Evolutionary conservation across 1,140 invertebrate species (phyloP), one percentile per base, ranked within the genome.

Genomic region (Nasonia vitripennis): DNA sequence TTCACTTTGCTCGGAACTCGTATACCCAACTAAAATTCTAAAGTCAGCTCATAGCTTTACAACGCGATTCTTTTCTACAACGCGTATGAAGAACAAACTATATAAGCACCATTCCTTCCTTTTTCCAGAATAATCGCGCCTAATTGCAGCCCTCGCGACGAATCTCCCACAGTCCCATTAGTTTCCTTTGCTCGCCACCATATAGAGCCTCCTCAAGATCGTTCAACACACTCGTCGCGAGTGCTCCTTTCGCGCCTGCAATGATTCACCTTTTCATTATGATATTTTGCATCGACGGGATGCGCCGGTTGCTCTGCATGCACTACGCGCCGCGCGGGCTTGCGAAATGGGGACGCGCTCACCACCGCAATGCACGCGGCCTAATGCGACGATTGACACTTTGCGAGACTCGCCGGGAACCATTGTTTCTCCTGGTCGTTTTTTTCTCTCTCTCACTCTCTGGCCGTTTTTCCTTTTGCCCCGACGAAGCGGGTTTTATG

Each of bases 351-450:
- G 78, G 78, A 70, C 78, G 78, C 75, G 75, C 62, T 20, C 37
- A 68, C 67, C 77, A n/a, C 27, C 67, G 67, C 67, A 51, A 51
- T 70, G 77, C 11, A 67, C 41, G 37, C 27, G 51, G 27, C 51
- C 62, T 79, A 79, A 79, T 79, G 74, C 48, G 82, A 45, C 71
- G 74, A 83, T 78, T 78, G 82, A 83, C 82, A 83, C 82, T 83
- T 78, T 48, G 62, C 23, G 11, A 27, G 27, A 83, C 12, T 78
- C 27, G 34, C 17, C 73, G 55, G 55, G 55, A 62, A 62, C 77
- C 77, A 78, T 78, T 78, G 77, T 78, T n/a, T 37, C 10, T 12
- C 0, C 17, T 0, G 12, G 23, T 23, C 41, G 14, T 41, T 68
- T 31, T 37, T 37, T 37, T 37, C 1, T 62, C 12, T 23, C 23